Percentiles rank a stretch among this genome's conserved stretches.
These are phyloP conservation scores for Scytalopus superciliaris DNA, from an alignment of 2,113 vertebrate genomes.

Conservation along the genomic window DNA sequence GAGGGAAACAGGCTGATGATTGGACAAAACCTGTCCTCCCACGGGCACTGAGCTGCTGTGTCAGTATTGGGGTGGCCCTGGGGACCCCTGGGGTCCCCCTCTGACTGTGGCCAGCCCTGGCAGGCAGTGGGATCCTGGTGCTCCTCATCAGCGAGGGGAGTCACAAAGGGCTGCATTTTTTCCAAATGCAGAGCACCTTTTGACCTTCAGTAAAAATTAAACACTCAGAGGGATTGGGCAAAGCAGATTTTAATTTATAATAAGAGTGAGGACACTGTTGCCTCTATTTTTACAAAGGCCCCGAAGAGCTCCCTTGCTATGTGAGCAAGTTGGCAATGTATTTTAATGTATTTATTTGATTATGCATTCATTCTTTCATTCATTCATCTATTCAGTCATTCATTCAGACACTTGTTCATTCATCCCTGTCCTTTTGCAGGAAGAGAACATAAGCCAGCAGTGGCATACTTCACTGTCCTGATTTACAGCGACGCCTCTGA, in stretches of 20 bases:
- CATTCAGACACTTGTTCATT: conserved; percentile 64
- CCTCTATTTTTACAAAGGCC: neutral
- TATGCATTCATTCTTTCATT: conserved; percentile 55
- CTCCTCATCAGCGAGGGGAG: neutral
- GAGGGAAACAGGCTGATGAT: neutral
- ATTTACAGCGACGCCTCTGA: conserved; percentile 60
- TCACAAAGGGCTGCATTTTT: neutral
- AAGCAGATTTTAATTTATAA: conserved; percentile 28
- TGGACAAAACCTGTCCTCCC: rapidly evolving
- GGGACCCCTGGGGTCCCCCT: neutral
- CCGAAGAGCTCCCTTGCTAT: neutral
- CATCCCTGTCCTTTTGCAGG: conserved; percentile 50
- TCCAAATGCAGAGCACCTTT: neutral
- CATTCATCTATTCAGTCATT: conserved; percentile 69
- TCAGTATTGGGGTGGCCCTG: neutral
- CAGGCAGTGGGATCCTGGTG: neutral
- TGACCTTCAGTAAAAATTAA: conserved; percentile 1
- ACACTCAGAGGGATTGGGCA: neutral
- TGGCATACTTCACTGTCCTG: conserved; percentile 48
- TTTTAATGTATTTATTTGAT: conserved; percentile 64
- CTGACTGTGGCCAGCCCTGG: rapidly evolving
- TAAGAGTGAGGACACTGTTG: neutral
- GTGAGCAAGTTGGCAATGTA: conserved; percentile 38
- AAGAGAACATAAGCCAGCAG: conserved; percentile 62
- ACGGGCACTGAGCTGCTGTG: rapidly evolving